Percentiles rank a stretch among this genome's conserved stretches.
Conservation (phyloP, 2,113 vertebrate species). For the Rhodinocichla rosea region DNA sequence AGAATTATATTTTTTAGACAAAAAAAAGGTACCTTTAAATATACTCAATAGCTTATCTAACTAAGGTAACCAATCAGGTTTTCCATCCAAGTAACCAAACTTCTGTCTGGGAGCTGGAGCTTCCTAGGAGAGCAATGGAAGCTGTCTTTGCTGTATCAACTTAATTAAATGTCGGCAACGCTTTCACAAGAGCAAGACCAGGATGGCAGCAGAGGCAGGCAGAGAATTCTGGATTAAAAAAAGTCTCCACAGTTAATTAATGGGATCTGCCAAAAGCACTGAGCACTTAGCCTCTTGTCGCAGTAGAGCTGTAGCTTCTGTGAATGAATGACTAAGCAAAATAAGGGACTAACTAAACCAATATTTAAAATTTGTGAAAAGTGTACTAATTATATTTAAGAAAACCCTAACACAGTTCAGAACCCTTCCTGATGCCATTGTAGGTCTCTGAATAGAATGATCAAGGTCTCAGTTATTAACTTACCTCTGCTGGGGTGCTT, state of each 20-base stretch:
- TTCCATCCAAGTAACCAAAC: neutral
- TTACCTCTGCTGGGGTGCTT: neutral
- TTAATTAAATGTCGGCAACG: conserved; percentile 36
- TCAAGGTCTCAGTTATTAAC: conserved; percentile 8
- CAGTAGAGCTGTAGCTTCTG: neutral
- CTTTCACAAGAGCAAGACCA: conserved; percentile 26
- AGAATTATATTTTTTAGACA: neutral
- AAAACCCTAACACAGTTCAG: neutral
- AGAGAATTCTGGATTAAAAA: conserved; percentile 44
- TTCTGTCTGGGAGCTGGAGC: neutral
- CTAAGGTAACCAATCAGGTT: neutral
- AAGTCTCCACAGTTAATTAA: conserved; percentile 32
- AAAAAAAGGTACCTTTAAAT: neutral
- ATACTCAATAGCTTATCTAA: neutral
- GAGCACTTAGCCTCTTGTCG: neutral
- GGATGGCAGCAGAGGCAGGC: conserved; percentile 12
- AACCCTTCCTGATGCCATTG: neutral
- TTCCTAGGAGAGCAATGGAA: conserved; percentile 20
- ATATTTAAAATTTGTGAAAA: conserved; percentile 9
- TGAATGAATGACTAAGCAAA: neutral
- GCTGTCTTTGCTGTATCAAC: neutral
- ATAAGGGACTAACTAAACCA: conserved; percentile 22
- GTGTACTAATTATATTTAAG: neutral
- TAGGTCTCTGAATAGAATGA: neutral
- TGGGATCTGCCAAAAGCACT: conserved; percentile 29